Evolutionary conservation across 2,113 vertebrate species (phyloP), one percentile per base, ranked within the genome.

Genomic region (Sylvicapra grimmia): DNA sequence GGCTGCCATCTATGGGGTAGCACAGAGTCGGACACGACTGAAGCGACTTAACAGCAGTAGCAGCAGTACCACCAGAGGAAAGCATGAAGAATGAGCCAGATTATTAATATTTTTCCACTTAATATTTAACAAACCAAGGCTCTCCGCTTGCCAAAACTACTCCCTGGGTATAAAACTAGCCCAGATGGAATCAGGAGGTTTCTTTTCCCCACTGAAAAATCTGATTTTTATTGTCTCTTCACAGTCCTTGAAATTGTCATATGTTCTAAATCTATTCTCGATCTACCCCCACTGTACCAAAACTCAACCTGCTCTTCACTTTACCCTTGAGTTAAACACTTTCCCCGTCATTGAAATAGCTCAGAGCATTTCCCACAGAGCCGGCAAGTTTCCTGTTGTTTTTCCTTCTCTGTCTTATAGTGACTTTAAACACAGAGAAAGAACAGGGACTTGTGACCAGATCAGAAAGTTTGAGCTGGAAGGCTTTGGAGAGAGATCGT

Each of bases 51-150:
- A 25, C 58, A 59, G 58, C 58, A 59, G 58, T 5, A 59, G 58
- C 10, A 27, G 25, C 25, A 59, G 33, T 33, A 31, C 82, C 63
- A 49, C 49, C 63, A 44, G 53, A 88, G 82, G 86, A 25, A 87
- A 79, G 79, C n/a, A 29, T 36, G 79, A 90, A 90, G 90, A 49
- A 53, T 40, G n/a, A 97, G 19, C 33, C 36, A 85, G 80, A 36
- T 93, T 94, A 92, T 94, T 80, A 54, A 58, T 96, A 36, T 51
- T 80, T 93, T 87, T 56, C 77, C 95, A 49, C 92, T 97, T 95
- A 94, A 95, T 86, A 89, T 86, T 96, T 86, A 97, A 89, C 75
- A 94, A 96, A 93, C 59, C 31, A 68, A 54, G 51, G 29, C 15
- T 90, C 72, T 95, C 44, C 36, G 8, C 33, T 90, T 92, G 85